Conservation (phyloP, 2,888 invertebrate species). For the Agonopterix subpropinquella region DNA sequence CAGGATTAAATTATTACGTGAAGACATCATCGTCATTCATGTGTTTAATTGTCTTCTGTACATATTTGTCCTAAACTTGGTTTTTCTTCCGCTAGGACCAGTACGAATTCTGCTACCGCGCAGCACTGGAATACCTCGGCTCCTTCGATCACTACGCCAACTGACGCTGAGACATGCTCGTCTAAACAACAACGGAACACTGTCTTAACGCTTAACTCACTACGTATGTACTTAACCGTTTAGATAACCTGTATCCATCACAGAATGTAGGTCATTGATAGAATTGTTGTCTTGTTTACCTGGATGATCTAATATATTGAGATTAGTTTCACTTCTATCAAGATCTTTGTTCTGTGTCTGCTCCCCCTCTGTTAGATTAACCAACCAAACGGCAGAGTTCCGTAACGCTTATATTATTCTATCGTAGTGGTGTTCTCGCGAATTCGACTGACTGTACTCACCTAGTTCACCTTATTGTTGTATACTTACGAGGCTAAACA, state of each 20-base stretch:
- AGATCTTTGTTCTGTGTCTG: conserved; percentile 1
- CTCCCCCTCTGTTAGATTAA: conserved; percentile 3
- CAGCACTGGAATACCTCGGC: conserved; percentile 98
- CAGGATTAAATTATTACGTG: no score
- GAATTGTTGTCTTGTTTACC: neutral
- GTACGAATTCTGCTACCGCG: conserved; percentile 99
- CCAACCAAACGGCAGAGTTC: conserved; percentile 23
- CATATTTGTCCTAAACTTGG: no score
- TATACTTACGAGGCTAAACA: conserved; percentile 51
- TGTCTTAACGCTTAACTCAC: conserved; percentile 20
- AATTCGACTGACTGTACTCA: conserved; percentile 45
- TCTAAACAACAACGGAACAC: conserved; percentile 38
- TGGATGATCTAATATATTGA: neutral
- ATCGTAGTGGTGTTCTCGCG: conserved; percentile 39
- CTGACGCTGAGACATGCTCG: conserved; percentile 77
- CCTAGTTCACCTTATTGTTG: conserved; percentile 29
- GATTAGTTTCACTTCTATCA: conserved; percentile 1
- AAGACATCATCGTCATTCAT: no score
- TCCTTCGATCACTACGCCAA: conserved; percentile 98
- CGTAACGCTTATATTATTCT: conserved; percentile 20
- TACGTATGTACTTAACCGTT: conserved; percentile 40
- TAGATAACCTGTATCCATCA: neutral
- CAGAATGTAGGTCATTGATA: neutral
- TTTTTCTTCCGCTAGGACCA: conserved; percentile 83
- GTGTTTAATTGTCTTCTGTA: no score